Evolutionary conservation across 2,888 invertebrate genomes (phyloP).

Genomic region (Pristionchus fissidentatus): DNA sequence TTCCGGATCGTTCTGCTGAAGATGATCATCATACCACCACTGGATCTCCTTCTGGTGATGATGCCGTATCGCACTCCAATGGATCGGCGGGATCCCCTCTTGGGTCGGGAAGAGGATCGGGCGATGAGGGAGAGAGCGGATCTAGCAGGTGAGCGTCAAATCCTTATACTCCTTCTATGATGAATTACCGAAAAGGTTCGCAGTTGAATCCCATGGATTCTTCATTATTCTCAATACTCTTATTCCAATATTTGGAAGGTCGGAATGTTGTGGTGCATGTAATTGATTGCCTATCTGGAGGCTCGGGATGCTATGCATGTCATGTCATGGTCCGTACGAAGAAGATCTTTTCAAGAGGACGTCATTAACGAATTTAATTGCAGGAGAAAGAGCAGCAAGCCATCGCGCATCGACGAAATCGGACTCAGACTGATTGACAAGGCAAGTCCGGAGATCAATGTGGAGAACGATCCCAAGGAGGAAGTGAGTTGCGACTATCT

Average conservation of each 20-base stretch:
- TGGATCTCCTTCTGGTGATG: conserved; percentile 31
- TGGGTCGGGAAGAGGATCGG: conserved; percentile 49
- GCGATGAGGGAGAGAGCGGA: conserved; percentile 59
- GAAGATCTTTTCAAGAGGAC: too few species aligned
- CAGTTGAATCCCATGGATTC: neutral
- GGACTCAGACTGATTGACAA: conserved; percentile 63
- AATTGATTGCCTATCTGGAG: too few species aligned
- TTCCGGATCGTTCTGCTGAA: conserved; percentile 29
- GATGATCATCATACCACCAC: conserved; percentile 49
- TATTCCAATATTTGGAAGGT: neutral
- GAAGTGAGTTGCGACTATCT: conserved; percentile 19
- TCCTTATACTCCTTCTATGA: conserved; percentile 54
- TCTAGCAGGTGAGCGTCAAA: conserved; percentile 54
- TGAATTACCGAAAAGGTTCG: neutral
- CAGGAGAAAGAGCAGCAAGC: conserved; percentile 89
- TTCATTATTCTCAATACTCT: neutral
- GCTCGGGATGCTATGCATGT: neutral
- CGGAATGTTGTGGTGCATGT: conserved; percentile 32
- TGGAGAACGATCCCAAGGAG: conserved; percentile 59
- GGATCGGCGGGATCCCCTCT: conserved; percentile 31
- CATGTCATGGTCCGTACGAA: too few species aligned
- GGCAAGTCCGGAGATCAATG: conserved; percentile 53
- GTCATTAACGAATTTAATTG: conserved; percentile 77
- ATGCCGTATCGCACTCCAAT: conserved; percentile 47
- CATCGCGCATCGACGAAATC: conserved; percentile 84